Evolutionary conservation across 2,113 vertebrate genomes (phyloP), one percentile per base, ranked within the genome.

Genomic region (Trachemys scripta): DNA sequence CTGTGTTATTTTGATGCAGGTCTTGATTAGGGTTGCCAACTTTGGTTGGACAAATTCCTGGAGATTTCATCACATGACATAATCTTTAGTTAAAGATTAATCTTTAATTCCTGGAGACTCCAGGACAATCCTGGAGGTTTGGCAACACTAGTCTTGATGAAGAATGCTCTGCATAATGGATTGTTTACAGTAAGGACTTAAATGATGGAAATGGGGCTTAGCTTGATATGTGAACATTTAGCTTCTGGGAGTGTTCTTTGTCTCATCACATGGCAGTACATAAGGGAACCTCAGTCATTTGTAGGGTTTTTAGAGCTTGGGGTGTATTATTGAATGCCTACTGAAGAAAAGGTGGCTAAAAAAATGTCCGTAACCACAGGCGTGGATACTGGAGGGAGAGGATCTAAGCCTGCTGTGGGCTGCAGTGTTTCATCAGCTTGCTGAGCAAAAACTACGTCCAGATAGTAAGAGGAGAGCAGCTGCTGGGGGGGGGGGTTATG

Each of bases 181-280:
- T 35, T 84, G 35, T 80, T 92, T 95, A 65, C 87, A 87, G 45
- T 78, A 82, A 94, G 45, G 57, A 13, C 51, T 76, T 92, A 29
- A 82, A 76, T 91, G 82, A 94, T 97, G 94, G 94, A 98, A 97
- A 94, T 85, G 88, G 93, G 53, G 42, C 4, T 19, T 65, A 91
- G 49, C 75, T 94, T 97, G 94, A 90, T 83, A 89, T 92, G 42
- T 92, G 88, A 93, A 59, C 95, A 94, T 96, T 95, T 96, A 94
- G 14, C 84, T 84, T 50, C 49, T 94, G 45, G 72, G 76, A 13
- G 17, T 84, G 2, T 95, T 89, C 96, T 96, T 97, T 96, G 93
- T 95, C 90, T 83, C 35, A 12, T 72, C 93, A 87, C 75, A 20
- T 89, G 90, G 62, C 87, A 96, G 51, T 85, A 69, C 56, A 86